Percentiles rank a stretch among this genome's conserved stretches.
phyloP scores from a whole-genome alignment of 2,888 invertebrate species.

The Hemaris fuciformis region DNA sequence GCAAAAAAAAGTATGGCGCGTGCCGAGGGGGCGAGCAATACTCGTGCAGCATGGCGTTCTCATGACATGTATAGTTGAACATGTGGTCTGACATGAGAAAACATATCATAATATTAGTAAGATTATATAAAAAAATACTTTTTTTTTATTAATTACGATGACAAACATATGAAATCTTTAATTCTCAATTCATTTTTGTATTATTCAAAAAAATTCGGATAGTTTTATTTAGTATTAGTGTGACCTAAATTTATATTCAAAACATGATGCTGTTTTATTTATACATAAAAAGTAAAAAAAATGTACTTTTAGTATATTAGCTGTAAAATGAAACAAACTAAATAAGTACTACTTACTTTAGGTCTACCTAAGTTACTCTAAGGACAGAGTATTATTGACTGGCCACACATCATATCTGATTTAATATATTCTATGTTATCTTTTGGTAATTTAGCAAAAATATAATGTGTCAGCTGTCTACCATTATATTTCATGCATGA shows the following conservation, averaged over 20 bases:
- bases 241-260: too few relatives aligned
- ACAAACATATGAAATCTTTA: too few relatives aligned
- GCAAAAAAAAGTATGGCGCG: not conserved
- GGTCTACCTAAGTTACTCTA: not conserved
- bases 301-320: too few relatives aligned
- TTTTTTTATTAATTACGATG: too few relatives aligned
- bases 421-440: slow-evolving; percentile 26
- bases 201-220: too few relatives aligned
- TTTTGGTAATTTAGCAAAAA: slow-evolving; percentile 37
- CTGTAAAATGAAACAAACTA: too few relatives aligned
- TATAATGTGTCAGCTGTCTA: slow-evolving; percentile 27
- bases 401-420: slow-evolving; percentile 2
- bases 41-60: not conserved
- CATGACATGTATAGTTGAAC: not conserved
- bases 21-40: not conserved
- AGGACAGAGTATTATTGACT: not conserved
- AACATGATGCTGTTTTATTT: too few relatives aligned
- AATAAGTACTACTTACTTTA: too few relatives aligned
- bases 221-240: too few relatives aligned
- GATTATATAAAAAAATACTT: not conserved
- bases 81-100: not conserved
- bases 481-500: slow-evolving; percentile 19
- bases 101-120: not conserved
- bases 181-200: too few relatives aligned
- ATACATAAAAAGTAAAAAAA: too few relatives aligned